Evolutionary conservation across 2,113 vertebrate species (phyloP).

Genomic region (Agelaius tricolor): DNA sequence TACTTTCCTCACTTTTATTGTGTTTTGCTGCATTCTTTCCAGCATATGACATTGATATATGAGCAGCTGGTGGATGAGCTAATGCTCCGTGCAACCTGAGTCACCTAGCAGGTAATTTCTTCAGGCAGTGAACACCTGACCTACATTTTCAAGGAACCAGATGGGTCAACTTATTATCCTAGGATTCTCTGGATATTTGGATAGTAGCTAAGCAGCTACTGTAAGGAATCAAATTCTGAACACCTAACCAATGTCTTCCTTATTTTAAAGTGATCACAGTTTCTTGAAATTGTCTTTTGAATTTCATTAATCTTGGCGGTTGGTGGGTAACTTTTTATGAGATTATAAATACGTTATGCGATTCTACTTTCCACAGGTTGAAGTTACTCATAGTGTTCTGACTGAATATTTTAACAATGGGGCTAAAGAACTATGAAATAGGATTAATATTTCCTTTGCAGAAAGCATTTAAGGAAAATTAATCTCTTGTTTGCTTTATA

Average conservation of each 20-base stretch:
- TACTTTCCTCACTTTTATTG: background rate
- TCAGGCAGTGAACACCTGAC: conserved; percentile 10
- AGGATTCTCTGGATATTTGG: background rate
- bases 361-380: background rate
- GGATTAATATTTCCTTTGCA: background rate
- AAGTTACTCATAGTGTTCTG: background rate
- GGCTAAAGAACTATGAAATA: background rate
- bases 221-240: background rate
- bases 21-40: background rate
- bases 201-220: background rate
- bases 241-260: background rate
- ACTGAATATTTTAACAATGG: background rate
- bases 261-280: background rate
- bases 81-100: background rate
- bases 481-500: background rate
- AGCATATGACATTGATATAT: conserved; percentile 1
- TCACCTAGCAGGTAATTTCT: conserved; percentile 15
- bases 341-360: background rate
- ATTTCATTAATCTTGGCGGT: background rate
- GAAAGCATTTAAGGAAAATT: background rate
- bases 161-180: background rate
- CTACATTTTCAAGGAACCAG: background rate
- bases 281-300: background rate
- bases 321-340: background rate
- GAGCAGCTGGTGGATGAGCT: background rate